A percentile compares a stretch with the other conserved stretches of the same genome.
Conservation (phyloP, 2,797 vertebrate genomes). For the Triplophysa yarkandensis region DNA sequence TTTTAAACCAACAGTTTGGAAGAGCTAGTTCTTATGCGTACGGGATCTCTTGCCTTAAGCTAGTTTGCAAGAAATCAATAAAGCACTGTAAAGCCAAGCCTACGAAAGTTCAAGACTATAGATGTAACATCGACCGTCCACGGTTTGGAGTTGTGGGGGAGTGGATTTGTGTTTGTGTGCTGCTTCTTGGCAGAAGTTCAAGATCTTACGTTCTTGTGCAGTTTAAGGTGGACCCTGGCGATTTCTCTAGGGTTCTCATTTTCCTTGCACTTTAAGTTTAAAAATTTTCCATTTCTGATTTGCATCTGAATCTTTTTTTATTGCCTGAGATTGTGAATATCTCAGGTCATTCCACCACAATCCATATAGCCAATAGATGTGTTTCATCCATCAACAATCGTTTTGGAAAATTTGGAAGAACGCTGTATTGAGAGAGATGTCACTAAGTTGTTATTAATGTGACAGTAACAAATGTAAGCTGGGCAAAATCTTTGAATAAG, state of each 20-base stretch:
- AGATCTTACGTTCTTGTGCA: neutral
- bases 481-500: neutral
- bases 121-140: constrained; percentile 4
- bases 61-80: constrained; percentile 48
- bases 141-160: constrained; percentile 14
- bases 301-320: constrained; percentile 13
- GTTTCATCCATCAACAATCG: neutral
- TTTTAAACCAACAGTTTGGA: neutral
- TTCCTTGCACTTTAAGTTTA: constrained; percentile 13
- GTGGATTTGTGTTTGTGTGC: neutral
- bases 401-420: constrained; percentile 10
- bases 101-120: constrained; percentile 35
- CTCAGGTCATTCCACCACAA: neutral
- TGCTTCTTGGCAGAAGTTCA: constrained; percentile 25
- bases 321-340: constrained; percentile 19
- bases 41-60: constrained; percentile 24
- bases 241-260: constrained; percentile 10
- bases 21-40: constrained; percentile 36
- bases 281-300: neutral
- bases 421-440: neutral
- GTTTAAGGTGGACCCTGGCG: constrained; percentile 5
- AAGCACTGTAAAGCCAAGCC: constrained; percentile 19
- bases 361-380: neutral
- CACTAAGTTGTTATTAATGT: constrained; percentile 20
- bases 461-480: neutral